Evolutionary conservation across 2,888 invertebrate genomes (phyloP), one percentile per base, ranked within the genome.

Genomic region (Cremastinae sp.): DNA sequence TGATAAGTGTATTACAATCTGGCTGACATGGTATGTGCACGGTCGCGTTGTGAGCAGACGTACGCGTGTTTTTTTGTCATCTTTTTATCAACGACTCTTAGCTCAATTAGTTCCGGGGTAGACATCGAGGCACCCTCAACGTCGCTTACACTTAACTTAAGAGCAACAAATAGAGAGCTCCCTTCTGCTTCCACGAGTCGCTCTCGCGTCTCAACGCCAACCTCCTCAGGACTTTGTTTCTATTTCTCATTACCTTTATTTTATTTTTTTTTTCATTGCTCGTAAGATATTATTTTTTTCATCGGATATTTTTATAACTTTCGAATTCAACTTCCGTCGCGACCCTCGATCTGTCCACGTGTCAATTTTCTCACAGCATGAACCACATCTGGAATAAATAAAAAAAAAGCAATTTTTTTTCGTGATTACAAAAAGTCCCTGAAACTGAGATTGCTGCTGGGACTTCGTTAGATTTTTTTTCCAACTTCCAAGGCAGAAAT

Each of bases 371-470:
- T 87, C 84, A 88, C 53, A 87, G 53, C 83, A 88, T 83, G 82
- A 88, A 88, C 87, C 86, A 87, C 68, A 88, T 47, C 88, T 88
- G 78, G 22, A 81, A 49, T 61, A 36, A 22, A 9, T 41, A 14
- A 34, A 10, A 45, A 14, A 9, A 45, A n/a, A 14, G 9, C 9
- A 9, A n/a, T n/a, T 41, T 41, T 41, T 41, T 5, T 41, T 41
- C n/a, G n/a, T 41, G 41, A 41, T 41, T 41, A 8, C 7, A 54
- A 54, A 36, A 34, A 54, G n/a, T n/a, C n/a, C n/a, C n/a, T n/a
- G n/a, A n/a, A n/a, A n/a, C n/a, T n/a, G n/a, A n/a, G n/a, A n/a
- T n/a, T n/a, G n/a, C n/a, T n/a, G n/a, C n/a, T n/a, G n/a, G n/a
- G n/a, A 12, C 1, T 8, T 36, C 54, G 14, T 5, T 9, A 9